phyloP scores from a whole-genome alignment of 2,888 invertebrate genomes.

The Tillus elongatus region DNA sequence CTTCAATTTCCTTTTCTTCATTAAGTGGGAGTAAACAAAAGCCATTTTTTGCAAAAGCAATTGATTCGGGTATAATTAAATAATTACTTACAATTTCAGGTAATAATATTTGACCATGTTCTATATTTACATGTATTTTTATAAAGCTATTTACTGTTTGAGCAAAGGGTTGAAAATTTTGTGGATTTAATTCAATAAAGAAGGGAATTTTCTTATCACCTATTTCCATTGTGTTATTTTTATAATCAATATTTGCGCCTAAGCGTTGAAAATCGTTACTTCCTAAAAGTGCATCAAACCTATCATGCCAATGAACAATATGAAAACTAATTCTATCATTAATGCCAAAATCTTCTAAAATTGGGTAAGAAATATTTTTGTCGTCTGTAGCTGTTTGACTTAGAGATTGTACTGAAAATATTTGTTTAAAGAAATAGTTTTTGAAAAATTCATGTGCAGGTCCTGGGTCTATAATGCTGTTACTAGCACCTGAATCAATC shows the following conservation, averaged over 20 bases:
- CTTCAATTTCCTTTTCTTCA: slow-evolving; percentile 8
- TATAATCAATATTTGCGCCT: slow-evolving; percentile 14
- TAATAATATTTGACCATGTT: too few relatives aligned
- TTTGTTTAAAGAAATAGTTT: slow-evolving; percentile 12
- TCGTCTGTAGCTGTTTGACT: slow-evolving; percentile 13
- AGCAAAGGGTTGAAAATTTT: slow-evolving; percentile 8
- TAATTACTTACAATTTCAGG: slow-evolving; percentile 7
- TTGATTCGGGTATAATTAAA: slow-evolving; percentile 11
- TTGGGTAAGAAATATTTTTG: too few relatives aligned
- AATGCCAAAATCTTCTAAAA: slow-evolving; percentile 13
- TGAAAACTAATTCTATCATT: slow-evolving; percentile 9
- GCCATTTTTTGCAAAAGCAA: slow-evolving; percentile 10
- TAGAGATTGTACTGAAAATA: slow-evolving; percentile 14
- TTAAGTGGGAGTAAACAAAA: slow-evolving; percentile 11
- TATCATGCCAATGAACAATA: slow-evolving; percentile 14
- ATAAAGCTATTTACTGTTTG: slow-evolving; percentile 6
- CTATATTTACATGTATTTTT: slow-evolving; percentile 12
- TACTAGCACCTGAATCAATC: slow-evolving; percentile 16
- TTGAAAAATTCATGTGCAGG: slow-evolving; percentile 13
- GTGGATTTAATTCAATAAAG: too few relatives aligned
- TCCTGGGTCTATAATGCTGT: too few relatives aligned
- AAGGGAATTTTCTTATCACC: slow-evolving; percentile 8
- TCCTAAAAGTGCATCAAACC: slow-evolving; percentile 16
- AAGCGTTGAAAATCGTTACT: slow-evolving; percentile 15
- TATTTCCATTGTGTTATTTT: slow-evolving; percentile 11